A percentile compares a stretch with the other conserved stretches of the same genome.
phyloP scores from a whole-genome alignment of 1,140 invertebrate genomes.

The Drosophila nigrodunni region DNA sequence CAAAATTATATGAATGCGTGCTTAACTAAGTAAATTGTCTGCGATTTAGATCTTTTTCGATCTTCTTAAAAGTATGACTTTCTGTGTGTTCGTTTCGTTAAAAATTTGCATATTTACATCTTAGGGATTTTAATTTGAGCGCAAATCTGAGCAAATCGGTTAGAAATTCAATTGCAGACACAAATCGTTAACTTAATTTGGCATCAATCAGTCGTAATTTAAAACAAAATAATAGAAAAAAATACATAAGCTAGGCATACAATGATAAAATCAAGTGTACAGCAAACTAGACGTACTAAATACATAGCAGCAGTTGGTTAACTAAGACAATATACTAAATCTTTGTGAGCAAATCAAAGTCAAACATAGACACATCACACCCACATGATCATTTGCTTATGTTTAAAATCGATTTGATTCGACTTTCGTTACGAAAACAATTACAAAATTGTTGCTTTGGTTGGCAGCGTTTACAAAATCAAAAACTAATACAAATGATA shows the following conservation, averaged over 20 bases:
- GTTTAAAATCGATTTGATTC: constrained; percentile 49
- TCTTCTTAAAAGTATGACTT: constrained; percentile 31
- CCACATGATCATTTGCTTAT: constrained; percentile 46
- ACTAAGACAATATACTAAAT: neutral
- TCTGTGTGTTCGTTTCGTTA: neutral
- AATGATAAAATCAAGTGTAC: neutral
- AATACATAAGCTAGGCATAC: constrained; percentile 5
- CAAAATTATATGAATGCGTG: constrained; percentile 58
- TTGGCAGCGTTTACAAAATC: constrained; percentile 67
- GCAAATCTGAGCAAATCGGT: constrained; percentile 3
- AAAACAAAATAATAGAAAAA: constrained; percentile 20
- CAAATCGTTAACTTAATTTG: constrained; percentile 26
- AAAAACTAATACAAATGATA: neutral
- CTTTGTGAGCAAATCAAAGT: constrained; percentile 32
- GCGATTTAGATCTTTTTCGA: constrained; percentile 15
- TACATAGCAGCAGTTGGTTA: neutral
- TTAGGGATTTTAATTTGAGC: constrained; percentile 15
- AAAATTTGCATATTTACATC: constrained; percentile 41
- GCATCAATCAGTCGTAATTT: constrained; percentile 27
- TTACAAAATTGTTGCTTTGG: constrained; percentile 62
- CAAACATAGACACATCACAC: constrained; percentile 58
- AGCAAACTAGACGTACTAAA: neutral
- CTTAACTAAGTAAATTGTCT: constrained; percentile 36
- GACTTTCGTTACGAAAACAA: constrained; percentile 41
- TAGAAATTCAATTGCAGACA: constrained; percentile 15